Percentiles rank a stretch among this genome's conserved stretches.
These are phyloP conservation scores for Lymantria dispar DNA, from an alignment of 2,888 invertebrate species.

Conservation along the genomic window DNA sequence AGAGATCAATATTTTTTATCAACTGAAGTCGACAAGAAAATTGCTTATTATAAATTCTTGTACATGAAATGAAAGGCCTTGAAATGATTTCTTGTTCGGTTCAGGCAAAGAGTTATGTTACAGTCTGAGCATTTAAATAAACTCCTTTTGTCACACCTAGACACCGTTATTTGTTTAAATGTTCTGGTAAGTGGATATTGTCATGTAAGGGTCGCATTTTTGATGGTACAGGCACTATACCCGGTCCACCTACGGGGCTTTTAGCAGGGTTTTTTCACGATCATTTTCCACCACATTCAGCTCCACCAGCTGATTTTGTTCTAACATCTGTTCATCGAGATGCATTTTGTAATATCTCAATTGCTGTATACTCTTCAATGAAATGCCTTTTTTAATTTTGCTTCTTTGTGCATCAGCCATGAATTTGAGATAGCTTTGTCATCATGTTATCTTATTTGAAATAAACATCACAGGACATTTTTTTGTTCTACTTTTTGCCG, in stretches of 20 bases:
- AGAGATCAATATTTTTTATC: background rate
- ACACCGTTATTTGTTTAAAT: background rate
- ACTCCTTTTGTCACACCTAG: constrained; percentile 4
- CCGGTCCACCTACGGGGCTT: background rate
- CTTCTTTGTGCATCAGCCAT: constrained; percentile 1
- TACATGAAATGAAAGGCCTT: constrained; percentile 5
- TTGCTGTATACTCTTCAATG: background rate
- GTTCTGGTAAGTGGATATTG: constrained; percentile 1
- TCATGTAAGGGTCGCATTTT: background rate
- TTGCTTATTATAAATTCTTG: constrained; percentile 1
- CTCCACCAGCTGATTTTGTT: background rate
- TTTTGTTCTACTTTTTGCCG: constrained; percentile 3
- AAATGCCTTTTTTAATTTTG: constrained; percentile 11
- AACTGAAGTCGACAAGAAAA: constrained; percentile 1
- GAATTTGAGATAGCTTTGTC: constrained; percentile 7
- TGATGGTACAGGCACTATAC: background rate
- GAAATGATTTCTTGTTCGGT: constrained; percentile 9
- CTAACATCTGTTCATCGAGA: background rate
- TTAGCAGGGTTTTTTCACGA: background rate
- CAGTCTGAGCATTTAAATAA: constrained; percentile 11
- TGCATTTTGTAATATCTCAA: constrained; percentile 1
- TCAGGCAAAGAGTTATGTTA: constrained; percentile 10
- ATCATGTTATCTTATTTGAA: constrained; percentile 9
- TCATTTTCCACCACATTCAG: constrained; percentile 1
- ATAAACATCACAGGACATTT: constrained; percentile 5